Evolutionary conservation across 2,797 vertebrate genomes (phyloP).

Genomic region (Lacerta bilineata): DNA sequence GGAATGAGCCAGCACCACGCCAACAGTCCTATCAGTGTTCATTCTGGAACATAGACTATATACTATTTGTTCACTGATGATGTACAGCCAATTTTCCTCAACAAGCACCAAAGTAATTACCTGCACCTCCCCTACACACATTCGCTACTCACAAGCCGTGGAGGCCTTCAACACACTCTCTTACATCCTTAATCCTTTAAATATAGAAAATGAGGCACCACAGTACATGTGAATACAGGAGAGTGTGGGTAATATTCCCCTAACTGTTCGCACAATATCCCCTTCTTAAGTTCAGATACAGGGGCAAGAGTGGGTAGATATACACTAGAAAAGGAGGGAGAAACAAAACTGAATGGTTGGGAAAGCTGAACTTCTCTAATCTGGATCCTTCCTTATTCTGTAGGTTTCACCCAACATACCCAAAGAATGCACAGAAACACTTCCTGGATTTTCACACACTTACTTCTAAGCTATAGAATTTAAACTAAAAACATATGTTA

Average conservation of each 20-base stretch:
- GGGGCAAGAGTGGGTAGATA: background rate
- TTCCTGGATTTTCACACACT: background rate
- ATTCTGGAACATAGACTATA: background rate
- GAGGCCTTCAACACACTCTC: background rate
- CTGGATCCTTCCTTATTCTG: background rate
- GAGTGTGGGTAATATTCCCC: too few species aligned
- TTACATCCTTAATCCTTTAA: background rate
- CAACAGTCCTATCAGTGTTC: background rate
- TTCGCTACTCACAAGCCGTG: background rate
- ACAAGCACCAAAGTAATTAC: background rate
- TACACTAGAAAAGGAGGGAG: background rate
- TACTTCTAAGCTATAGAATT: background rate
- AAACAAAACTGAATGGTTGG: background rate
- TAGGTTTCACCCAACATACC: background rate
- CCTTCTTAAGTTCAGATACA: background rate
- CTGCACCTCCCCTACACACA: background rate
- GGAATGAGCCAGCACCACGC: background rate
- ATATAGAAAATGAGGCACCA: background rate
- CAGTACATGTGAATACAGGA: background rate
- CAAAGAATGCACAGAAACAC: background rate
- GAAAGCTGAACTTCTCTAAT: slow-evolving; percentile 9
- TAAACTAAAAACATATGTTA: background rate
- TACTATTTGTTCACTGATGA: background rate
- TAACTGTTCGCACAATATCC: background rate
- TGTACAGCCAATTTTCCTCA: background rate